Base-by-base conservation (phyloP, 2,797 vertebrate species). In the Florisuga fusca region DNA sequence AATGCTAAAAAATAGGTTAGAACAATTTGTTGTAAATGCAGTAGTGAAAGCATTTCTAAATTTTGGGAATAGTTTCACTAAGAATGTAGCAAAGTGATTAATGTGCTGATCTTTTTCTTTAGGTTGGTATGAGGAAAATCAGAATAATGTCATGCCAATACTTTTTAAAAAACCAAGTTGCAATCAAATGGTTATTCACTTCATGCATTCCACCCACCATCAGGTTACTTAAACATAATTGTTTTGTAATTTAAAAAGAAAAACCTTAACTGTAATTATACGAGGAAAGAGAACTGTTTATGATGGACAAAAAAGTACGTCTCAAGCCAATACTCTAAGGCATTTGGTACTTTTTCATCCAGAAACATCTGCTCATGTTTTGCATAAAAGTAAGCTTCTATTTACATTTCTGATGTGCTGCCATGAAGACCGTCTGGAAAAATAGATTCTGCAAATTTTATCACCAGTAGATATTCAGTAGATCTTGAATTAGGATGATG, bases 111-210 rank as follows among this genome's bases (percentile, higher is more conserved):
- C 41, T 94, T 72, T 66, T 82, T 91, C 61, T 92, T 87, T 79
- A 90, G 87, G 25, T 34, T 84, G 77, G 88, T 78, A 83, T 71
- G 61, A 94, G 63, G 41, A 97, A 97, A 94, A 84, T 3, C 50
- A 53, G 29, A 58, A 34, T 81, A 90, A 78, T n/a, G 34, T 29
- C 33, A 81, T 18, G 31, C 13, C 57, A 79, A 25, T 57, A 69
- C 46, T 79, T 93, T 89, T 72, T 34, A 31, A 95, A 31, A n/a
- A 88, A 16, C 26, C 18, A 87, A 46, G 75, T 81, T 81, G 76
- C 68, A 82, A 75, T 86, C 50, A 84, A 93, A 79, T 54, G 25
- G 17, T 92, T 94, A 91, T 68, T 94, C 55, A 53, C 34, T 67
- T 41, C 55, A 87, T 18, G 34, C 22, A 76, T 88, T 94, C 77